phyloP scores from a whole-genome alignment of 92 coral and sea anemone species.

The Actinostola sp. region DNA sequence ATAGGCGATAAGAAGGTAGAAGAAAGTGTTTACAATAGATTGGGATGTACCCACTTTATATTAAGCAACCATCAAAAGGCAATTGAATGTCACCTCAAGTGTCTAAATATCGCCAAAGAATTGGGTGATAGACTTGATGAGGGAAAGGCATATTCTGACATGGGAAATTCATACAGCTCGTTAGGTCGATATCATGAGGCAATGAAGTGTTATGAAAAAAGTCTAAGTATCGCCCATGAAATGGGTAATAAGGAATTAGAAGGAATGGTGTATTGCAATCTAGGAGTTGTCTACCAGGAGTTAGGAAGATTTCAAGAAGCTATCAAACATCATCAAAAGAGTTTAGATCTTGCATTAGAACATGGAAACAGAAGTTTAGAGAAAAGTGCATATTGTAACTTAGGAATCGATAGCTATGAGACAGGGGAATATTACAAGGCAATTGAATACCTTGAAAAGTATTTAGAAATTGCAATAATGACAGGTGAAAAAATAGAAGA shows the following conservation, averaged over 20 bases:
- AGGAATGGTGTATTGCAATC: not conserved
- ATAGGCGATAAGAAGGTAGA: not conserved
- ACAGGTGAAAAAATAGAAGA: not conserved
- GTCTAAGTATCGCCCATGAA: not conserved
- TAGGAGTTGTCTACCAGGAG: not conserved
- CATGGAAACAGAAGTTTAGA: not conserved
- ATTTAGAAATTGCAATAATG: not conserved
- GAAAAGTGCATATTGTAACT: not conserved
- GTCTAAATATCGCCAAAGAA: not conserved
- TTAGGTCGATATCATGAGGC: too few species aligned
- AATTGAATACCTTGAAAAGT: not conserved
- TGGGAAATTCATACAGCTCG: not conserved
- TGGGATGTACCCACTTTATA: not conserved
- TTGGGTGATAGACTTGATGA: not conserved
- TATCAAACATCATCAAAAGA: not conserved
- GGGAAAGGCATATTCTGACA: not conserved
- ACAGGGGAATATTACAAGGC: not conserved
- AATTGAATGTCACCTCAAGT: not conserved
- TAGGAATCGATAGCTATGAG: not conserved
- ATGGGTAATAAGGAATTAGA: not conserved
- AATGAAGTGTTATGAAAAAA: constrained; percentile 1
- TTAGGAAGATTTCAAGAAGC: not conserved
- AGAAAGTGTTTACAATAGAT: too few species aligned
- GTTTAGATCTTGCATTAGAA: not conserved
- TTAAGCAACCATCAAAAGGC: not conserved